A percentile compares a stretch with the other conserved stretches of the same genome.
phyloP scores from a whole-genome alignment of 2,888 invertebrate genomes.

The Eupsilia transversa region DNA sequence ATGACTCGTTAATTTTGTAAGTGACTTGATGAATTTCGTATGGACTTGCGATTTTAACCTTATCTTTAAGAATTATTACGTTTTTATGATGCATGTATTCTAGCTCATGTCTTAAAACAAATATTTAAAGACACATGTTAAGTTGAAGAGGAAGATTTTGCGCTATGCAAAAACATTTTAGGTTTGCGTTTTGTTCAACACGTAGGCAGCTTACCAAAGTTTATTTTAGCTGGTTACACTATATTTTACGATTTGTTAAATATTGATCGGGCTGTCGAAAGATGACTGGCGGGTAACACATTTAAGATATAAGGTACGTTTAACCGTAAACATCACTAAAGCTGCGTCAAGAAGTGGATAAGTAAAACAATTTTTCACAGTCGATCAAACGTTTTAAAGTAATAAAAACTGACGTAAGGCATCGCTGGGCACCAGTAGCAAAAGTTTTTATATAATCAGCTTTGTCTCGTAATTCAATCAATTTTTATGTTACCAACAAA shows the following conservation, averaged over 20 bases:
- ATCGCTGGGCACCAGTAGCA: constrained; percentile 60
- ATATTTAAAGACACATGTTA: constrained; percentile 39
- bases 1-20: constrained; percentile 86
- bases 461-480: constrained; percentile 64
- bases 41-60: constrained; percentile 76
- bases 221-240: constrained; percentile 46
- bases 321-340: constrained; percentile 13
- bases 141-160: constrained; percentile 16
- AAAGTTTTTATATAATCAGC: constrained; percentile 60
- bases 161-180: constrained; percentile 14
- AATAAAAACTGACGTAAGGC: constrained; percentile 46
- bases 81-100: constrained; percentile 43
- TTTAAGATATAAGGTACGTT: constrained; percentile 19
- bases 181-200: constrained; percentile 17
- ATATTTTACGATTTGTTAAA: constrained; percentile 60
- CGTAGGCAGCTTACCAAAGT: constrained; percentile 33
- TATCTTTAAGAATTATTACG: constrained; percentile 41
- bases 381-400: constrained; percentile 51
- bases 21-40: constrained; percentile 84
- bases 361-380: constrained; percentile 47
- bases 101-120: constrained; percentile 32
- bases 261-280: constrained; percentile 63
- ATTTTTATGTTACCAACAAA: constrained; percentile 65
- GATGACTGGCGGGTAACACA: constrained; percentile 56
- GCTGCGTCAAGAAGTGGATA: constrained; percentile 6